These are phyloP conservation scores for Erinaceus europaeus DNA, from an alignment of 2,113 vertebrate species.

Conservation along the genomic window DNA sequence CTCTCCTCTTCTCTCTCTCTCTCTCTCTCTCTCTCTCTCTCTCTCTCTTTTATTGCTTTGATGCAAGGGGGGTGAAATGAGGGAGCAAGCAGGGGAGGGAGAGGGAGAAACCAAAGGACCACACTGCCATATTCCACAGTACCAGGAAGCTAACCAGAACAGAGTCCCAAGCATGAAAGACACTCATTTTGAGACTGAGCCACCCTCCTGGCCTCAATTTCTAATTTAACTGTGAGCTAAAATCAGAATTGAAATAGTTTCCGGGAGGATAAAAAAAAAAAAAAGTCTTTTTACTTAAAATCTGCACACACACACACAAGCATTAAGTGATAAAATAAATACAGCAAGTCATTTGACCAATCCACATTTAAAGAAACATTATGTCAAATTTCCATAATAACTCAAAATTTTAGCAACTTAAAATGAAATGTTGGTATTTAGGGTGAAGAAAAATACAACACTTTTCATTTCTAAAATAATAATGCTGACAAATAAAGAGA, in stretches of 20 bases:
- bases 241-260: neutral
- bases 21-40: too few species aligned
- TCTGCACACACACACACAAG: too few species aligned
- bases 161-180: too few species aligned
- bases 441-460: constrained; percentile 36
- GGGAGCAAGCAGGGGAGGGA: too few species aligned
- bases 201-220: too few species aligned
- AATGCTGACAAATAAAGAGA: neutral
- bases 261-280: rapidly evolving
- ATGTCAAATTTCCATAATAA: neutral
- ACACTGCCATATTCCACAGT: too few species aligned
- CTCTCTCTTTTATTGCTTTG: too few species aligned
- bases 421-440: constrained; percentile 22
- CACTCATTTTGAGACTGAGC: too few species aligned
- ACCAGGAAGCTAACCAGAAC: too few species aligned
- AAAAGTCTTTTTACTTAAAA: neutral
- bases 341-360: neutral
- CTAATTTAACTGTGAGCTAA: neutral
- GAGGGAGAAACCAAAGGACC: too few species aligned
- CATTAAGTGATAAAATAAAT: neutral
- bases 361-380: neutral
- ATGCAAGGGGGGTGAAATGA: too few species aligned
- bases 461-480: constrained; percentile 8
- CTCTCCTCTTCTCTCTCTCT: too few species aligned
- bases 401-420: constrained; percentile 17